phyloP scores from a whole-genome alignment of 1,140 invertebrate species.

The Oncopeltus fasciatus region DNA sequence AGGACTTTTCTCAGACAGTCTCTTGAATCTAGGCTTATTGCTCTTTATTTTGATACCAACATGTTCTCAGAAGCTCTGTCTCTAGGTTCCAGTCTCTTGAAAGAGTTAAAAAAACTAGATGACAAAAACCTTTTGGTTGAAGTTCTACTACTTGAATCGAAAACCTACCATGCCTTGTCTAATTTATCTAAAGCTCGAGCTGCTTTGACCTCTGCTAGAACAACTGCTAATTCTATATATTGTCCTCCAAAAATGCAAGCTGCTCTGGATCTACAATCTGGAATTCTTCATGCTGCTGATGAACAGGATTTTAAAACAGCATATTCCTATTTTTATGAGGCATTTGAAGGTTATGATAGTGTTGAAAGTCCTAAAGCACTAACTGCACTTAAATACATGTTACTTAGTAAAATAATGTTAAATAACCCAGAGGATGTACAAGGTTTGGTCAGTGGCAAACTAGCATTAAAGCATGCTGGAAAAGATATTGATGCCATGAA shows the following conservation, averaged over 20 bases:
- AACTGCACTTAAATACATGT: slow-evolving; percentile 94
- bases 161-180: slow-evolving; percentile 93
- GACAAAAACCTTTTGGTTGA: slow-evolving; percentile 98
- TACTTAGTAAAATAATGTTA: slow-evolving; percentile 96
- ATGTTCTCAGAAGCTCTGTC: slow-evolving; percentile 75
- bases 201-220: slow-evolving; percentile 91
- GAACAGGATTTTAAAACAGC: slow-evolving; percentile 99
- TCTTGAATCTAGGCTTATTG: slow-evolving; percentile 81
- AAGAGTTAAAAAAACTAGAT: slow-evolving; percentile 96
- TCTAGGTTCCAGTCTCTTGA: slow-evolving; percentile 69
- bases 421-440: slow-evolving; percentile 91
- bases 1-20: slow-evolving; percentile 93
- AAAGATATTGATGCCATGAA: slow-evolving; percentile 96
- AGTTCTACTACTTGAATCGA: slow-evolving; percentile 90
- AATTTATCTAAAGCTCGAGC: slow-evolving; percentile 95
- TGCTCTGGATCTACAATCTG: slow-evolving; percentile 91
- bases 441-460: slow-evolving; percentile 87
- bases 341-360: slow-evolving; percentile 97
- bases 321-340: slow-evolving; percentile 99
- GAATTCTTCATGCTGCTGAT: slow-evolving; percentile 96
- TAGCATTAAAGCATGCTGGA: slow-evolving; percentile 91
- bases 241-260: slow-evolving; percentile 97
- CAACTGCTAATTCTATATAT: slow-evolving; percentile 98
- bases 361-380: slow-evolving; percentile 84
- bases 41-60: slow-evolving; percentile 85